Evolutionary conservation across 2,797 vertebrate species (phyloP).

Genomic region (Varecia variegata): DNA sequence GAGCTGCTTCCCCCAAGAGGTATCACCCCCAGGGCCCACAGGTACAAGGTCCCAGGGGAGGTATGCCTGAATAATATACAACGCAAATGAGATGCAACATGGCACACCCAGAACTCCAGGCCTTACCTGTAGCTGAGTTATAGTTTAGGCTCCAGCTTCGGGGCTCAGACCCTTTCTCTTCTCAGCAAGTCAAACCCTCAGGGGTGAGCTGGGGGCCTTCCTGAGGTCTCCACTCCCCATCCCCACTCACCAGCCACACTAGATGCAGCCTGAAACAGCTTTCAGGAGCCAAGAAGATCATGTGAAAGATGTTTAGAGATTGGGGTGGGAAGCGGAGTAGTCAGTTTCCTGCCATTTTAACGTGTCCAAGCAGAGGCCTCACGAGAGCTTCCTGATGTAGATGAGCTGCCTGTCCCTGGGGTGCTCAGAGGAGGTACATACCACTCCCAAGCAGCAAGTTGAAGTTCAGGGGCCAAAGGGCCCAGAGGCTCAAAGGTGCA

Average conservation of each 20-base stretch:
- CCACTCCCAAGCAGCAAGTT: too few species aligned
- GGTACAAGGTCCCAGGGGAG: neutral
- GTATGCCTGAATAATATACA: neutral
- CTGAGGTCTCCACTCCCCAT: neutral
- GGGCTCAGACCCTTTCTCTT: neutral
- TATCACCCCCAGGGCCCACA: neutral
- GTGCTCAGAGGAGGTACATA: neutral
- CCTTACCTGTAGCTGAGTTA: neutral
- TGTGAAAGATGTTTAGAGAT: neutral
- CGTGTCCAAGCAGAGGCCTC: neutral
- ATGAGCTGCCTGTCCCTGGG: too few species aligned
- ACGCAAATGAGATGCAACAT: neutral
- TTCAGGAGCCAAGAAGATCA: neutral
- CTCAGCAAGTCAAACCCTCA: neutral
- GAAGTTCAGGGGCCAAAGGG: neutral
- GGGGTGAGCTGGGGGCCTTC: neutral
- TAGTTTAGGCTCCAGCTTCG: neutral
- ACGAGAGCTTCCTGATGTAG: neutral
- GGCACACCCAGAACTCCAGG: neutral
- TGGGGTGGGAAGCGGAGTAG: neutral
- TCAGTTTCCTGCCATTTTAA: neutral
- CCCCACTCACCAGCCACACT: neutral
- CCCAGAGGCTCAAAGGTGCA: neutral
- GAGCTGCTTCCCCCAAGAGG: neutral
- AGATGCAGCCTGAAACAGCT: neutral